Base-by-base conservation (phyloP, 2,113 vertebrate genomes). In the Ia io region DNA sequence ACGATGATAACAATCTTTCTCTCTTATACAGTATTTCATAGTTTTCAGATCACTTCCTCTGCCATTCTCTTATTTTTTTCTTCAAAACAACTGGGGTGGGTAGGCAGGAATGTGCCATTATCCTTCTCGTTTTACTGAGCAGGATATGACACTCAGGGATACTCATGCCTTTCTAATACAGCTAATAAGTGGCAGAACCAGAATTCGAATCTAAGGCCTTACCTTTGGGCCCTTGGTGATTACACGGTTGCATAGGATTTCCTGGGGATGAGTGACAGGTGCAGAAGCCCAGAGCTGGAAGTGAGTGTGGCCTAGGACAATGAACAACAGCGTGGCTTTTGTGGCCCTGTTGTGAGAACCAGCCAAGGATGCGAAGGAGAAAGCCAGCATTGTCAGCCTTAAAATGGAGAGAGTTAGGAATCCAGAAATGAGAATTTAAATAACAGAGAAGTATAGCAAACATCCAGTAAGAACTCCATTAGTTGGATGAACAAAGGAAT, bases 41-140 rank as follows among this genome's bases (percentile, higher is more conserved):
- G 13, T 65, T 63, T 91, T 84, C 70, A 93, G 69, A 86, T 89
- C 20, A 61, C 35, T 74, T 92, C 37, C 42, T 90, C 76, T 61
- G 53, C 2, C 5, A 6, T 67, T n/a, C 37, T 77, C 20, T 92
- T 83, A 42, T 69, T 69, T 84, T 77, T 51, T 2, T 0, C n/a
- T n/a, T 61, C 22, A 83, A 69, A 63, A 84, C n/a, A 93, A 37
- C 3, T 61, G 2, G 3, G 14, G 0, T 28, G 40, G 23, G 56
- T 35, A 25, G 49, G 32, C 11, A 42, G 40, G 25, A 25, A 61
- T 37, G 23, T 5, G 16, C 42, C 35, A 16, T 10, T 13, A 9
- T 32, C 42, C 7, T 79, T 76, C 30, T 37, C n/a, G 53, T 59
- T 88, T 79, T 59, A 59, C 44, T 92, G 80, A 59, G 3, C 59